Percentiles rank a stretch among this genome's conserved stretches.
Conservation (phyloP, 2,113 vertebrate genomes). For the Clupea harengus region DNA sequence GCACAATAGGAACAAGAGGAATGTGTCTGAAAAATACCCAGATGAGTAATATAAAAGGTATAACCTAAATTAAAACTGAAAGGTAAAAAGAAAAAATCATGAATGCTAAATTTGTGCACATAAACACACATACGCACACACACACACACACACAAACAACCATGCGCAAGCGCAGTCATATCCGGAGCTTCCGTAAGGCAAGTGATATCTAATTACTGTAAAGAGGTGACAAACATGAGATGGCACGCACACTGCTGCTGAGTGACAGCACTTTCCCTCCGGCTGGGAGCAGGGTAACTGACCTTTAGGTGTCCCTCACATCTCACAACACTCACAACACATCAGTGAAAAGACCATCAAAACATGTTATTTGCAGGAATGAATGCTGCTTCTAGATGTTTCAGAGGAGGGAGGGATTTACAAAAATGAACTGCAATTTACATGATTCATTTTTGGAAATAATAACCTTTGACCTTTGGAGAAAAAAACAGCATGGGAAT, state of each 20-base stretch:
- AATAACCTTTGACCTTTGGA: neutral
- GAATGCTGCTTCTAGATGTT: neutral
- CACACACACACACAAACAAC: slow-evolving; percentile 21
- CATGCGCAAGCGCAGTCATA: neutral
- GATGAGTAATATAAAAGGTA: too few species aligned
- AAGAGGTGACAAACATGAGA: slow-evolving; percentile 9
- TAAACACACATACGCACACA: neutral
- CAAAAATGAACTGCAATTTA: neutral
- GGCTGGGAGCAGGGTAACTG: neutral
- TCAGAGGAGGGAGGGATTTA: neutral
- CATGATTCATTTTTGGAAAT: neutral
- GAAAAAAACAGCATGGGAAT: neutral
- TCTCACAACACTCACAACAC: neutral
- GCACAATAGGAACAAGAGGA: neutral
- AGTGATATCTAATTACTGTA: slow-evolving; percentile 11
- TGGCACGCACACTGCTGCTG: neutral
- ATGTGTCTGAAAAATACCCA: neutral
- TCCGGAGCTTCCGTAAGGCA: neutral
- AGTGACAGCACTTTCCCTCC: neutral
- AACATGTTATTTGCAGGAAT: neutral
- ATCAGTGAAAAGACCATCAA: neutral
- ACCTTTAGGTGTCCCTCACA: neutral
- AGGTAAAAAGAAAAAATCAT: too few species aligned
- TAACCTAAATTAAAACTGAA: too few species aligned
- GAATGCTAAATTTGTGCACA: too few species aligned